phyloP scores from a whole-genome alignment of 2,888 invertebrate species.

The Drosophila stalkeri region DNA sequence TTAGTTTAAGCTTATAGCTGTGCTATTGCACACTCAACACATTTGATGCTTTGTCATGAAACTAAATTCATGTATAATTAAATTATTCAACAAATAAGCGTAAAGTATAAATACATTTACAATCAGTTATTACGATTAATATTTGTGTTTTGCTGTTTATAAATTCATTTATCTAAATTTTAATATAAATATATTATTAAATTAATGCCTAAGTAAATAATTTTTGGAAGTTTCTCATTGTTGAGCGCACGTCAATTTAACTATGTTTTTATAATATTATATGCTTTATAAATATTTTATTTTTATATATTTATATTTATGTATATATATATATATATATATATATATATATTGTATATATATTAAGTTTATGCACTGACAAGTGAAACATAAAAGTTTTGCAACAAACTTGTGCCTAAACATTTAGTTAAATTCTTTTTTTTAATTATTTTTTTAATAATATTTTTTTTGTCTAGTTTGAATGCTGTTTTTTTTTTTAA shows the following conservation, averaged over 20 bases:
- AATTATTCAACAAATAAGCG: constrained; percentile 72
- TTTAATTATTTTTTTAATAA: not conserved
- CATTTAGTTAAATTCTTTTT: constrained; percentile 61
- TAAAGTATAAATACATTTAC: constrained; percentile 60
- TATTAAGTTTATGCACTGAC: constrained; percentile 32
- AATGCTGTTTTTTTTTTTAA: not conserved
- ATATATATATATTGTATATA: constrained; percentile 23
- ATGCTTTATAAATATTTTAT: constrained; percentile 13
- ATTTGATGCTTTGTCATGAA: constrained; percentile 52
- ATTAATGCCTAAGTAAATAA: constrained; percentile 62
- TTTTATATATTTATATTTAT: constrained; percentile 21
- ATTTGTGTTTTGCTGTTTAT: constrained; percentile 16
- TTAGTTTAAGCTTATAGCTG: constrained; percentile 64
- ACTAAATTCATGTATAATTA: constrained; percentile 54
- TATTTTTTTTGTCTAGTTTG: constrained; percentile 17
- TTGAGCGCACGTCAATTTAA: constrained; percentile 44
- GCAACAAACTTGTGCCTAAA: constrained; percentile 65
- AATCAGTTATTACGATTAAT: constrained; percentile 5
- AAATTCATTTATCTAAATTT: constrained; percentile 46
- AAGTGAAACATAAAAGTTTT: constrained; percentile 64
- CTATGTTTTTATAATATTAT: constrained; percentile 18
- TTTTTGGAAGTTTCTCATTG: constrained; percentile 45
- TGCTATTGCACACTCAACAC: constrained; percentile 55
- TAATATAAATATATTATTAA: constrained; percentile 53
- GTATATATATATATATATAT: constrained; percentile 18